These are phyloP conservation scores for Amblyraja radiata DNA, from an alignment of 2,797 vertebrate genomes.

Conservation along the genomic window DNA sequence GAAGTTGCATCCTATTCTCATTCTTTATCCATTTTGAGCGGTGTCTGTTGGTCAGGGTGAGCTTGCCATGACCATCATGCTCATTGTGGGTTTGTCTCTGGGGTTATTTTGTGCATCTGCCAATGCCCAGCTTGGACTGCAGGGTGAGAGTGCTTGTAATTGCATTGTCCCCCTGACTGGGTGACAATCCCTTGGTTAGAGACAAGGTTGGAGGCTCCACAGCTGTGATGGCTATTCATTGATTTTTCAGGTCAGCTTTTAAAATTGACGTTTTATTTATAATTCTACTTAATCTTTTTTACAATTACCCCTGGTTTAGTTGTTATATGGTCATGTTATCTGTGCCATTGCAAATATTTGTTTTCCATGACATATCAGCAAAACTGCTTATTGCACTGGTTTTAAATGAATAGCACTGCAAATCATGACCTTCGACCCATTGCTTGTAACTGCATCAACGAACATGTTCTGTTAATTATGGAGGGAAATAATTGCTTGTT, in stretches of 20 bases:
- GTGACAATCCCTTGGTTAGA: background rate
- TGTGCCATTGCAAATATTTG: background rate
- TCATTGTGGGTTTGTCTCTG: background rate
- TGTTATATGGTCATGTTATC: background rate
- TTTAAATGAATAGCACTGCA: background rate
- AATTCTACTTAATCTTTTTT: background rate
- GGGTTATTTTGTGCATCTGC: background rate
- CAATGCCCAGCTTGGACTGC: background rate
- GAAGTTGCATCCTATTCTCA: background rate
- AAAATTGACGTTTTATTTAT: slow-evolving; percentile 16
- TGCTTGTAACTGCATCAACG: background rate
- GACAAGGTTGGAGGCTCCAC: background rate
- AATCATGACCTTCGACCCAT: background rate
- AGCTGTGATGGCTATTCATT: background rate
- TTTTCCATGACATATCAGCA: background rate
- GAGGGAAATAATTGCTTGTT: background rate
- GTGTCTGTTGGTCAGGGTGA: background rate
- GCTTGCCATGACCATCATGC: too few species aligned
- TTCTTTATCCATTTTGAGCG: background rate
- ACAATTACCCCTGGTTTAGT: background rate
- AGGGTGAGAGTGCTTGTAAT: too few species aligned
- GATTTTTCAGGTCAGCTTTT: background rate
- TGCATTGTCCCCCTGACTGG: background rate
- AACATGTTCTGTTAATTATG: background rate
- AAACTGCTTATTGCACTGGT: background rate